Conservation (phyloP, 2,888 invertebrate genomes). For the Syrphus vitripennis region DNA sequence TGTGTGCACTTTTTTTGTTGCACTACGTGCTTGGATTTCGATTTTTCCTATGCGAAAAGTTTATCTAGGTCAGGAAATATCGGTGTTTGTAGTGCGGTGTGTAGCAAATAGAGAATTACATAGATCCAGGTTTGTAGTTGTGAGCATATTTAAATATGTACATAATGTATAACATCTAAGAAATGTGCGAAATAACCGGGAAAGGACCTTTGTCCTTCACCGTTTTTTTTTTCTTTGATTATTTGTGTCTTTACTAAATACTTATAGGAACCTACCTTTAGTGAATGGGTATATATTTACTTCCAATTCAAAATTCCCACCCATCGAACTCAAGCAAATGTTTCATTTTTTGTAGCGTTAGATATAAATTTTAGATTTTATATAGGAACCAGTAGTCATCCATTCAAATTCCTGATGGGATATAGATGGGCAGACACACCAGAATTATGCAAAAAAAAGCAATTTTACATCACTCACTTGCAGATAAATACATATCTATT, state of each 20-base stretch:
- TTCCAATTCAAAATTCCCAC: too few species aligned
- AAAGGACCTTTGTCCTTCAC: constrained; percentile 64
- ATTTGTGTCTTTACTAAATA: background rate
- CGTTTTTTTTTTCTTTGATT: background rate
- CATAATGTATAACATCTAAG: constrained; percentile 8
- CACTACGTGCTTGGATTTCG: constrained; percentile 56
- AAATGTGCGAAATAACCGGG: constrained; percentile 56
- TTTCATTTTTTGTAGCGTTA: too few species aligned
- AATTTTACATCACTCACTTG: too few species aligned
- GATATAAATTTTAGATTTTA: too few species aligned
- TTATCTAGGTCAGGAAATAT: constrained; percentile 69
- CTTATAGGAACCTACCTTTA: too few species aligned
- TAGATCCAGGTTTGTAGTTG: constrained; percentile 1
- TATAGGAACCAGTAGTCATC: too few species aligned
- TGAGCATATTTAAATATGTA: background rate
- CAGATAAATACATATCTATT: too few species aligned
- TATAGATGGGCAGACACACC: too few species aligned
- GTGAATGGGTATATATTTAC: too few species aligned
- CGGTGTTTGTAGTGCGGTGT: constrained; percentile 22
- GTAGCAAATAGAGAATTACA: background rate
- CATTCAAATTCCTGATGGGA: too few species aligned
- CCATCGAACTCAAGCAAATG: too few species aligned
- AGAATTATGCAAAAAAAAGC: too few species aligned
- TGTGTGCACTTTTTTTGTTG: constrained; percentile 34
- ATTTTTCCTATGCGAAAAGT: constrained; percentile 61